These are phyloP conservation scores for Dryomyza anilis DNA, from an alignment of 2,888 invertebrate genomes.

Conservation along the genomic window DNA sequence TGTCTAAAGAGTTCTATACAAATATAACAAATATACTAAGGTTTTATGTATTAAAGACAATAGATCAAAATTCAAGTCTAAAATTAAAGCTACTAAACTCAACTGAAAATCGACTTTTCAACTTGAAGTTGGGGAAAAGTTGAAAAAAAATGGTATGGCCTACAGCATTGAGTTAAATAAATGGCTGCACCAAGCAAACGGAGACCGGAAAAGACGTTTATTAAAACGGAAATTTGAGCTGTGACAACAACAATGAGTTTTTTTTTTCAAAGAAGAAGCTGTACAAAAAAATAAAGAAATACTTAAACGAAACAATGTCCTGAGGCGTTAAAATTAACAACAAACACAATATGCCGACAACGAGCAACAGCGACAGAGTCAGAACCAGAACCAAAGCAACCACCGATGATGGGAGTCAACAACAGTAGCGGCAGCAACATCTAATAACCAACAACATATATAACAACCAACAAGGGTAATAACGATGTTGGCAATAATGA, in stretches of 20 bases:
- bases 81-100: no score
- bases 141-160: no score
- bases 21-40: no score
- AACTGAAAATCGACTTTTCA: no score
- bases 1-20: no score
- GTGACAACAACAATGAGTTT: neutral
- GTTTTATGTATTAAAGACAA: no score
- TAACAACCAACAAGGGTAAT: slow-evolving; percentile 25
- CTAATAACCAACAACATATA: slow-evolving; percentile 17
- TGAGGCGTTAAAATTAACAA: slow-evolving; percentile 38
- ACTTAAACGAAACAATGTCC: slow-evolving; percentile 33
- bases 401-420: no score
- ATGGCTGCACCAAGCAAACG: slow-evolving; percentile 20
- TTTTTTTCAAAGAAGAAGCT: neutral
- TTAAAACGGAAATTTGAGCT: slow-evolving; percentile 26
- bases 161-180: slow-evolving; percentile 12
- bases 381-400: slow-evolving; percentile 23
- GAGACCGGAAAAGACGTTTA: slow-evolving; percentile 25
- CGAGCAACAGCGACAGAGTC: slow-evolving; percentile 28
- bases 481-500: slow-evolving; percentile 27
- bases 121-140: no score
- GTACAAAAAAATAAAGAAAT: neutral
- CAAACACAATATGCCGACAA: slow-evolving; percentile 29
- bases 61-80: no score
- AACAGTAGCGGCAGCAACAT: slow-evolving; percentile 23